phyloP scores from a whole-genome alignment of 2,113 vertebrate genomes.

The Setophaga kirtlandii region DNA sequence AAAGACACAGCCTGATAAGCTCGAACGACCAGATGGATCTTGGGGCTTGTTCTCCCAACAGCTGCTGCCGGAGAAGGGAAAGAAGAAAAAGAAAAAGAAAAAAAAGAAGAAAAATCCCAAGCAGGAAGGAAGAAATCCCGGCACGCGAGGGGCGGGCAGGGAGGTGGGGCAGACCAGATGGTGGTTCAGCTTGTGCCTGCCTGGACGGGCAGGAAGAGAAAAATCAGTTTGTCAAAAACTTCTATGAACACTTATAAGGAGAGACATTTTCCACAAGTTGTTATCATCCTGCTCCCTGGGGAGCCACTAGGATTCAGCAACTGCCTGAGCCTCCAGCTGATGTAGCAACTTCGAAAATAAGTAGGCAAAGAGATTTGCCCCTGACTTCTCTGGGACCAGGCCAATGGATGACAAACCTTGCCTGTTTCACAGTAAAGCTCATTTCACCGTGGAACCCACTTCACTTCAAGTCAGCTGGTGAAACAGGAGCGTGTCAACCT shows the following conservation, averaged over 20 bases:
- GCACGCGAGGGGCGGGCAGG: background rate
- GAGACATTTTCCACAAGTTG: background rate
- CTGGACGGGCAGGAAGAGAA: background rate
- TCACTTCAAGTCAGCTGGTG: background rate
- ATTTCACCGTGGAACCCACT: background rate
- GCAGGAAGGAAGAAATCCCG: background rate
- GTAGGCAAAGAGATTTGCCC: background rate
- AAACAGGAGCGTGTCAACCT: background rate
- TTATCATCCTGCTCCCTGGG: background rate
- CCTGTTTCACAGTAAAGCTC: background rate
- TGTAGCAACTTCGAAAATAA: background rate
- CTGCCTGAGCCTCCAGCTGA: background rate
- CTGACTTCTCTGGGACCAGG: background rate
- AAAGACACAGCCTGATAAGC: constrained; percentile 8
- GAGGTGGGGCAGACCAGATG: constrained; percentile 34
- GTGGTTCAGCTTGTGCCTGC: background rate
- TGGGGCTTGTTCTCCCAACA: constrained; percentile 49
- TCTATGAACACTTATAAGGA: background rate
- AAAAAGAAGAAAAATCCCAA: background rate
- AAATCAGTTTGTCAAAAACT: background rate
- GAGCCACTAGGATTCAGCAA: background rate
- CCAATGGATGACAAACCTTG: background rate
- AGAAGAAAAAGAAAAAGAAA: background rate
- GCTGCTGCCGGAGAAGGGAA: constrained; percentile 49
- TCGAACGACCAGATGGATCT: constrained; percentile 26